Base-by-base conservation (phyloP, 2,113 vertebrate species). In the Pollachius pollachius region DNA sequence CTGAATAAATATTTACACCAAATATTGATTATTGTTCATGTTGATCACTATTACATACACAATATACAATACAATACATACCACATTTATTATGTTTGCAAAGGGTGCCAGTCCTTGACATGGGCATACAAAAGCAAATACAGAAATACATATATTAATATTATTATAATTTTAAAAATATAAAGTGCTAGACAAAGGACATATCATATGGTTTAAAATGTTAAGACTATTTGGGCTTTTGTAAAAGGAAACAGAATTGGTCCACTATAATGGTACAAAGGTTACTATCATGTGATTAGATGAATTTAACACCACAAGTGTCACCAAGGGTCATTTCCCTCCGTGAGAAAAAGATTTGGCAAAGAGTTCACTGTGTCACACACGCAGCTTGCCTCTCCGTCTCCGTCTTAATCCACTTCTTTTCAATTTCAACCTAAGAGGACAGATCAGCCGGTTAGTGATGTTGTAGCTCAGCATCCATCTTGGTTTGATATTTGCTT, bases 371-470 rank as follows among this genome's bases (percentile, higher is more conserved):
- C 78, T 99, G 96, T 68, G 94, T 93, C 57, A 92, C 75, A 52
- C 97, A 99, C 65, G 90, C 92, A 19, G 93, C 89, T 15, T 94
- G 89, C 80, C 86, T 95, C 75, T 92, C 89, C 25, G 92, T 89
- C 77, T 98, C 96, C 25, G 92, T 94, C 69, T 93, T 93, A 82
- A 98, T 96, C 93, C 93, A 94, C 79, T 97, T 98, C 91, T 94
- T 97, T 84, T 99, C 96, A 84, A 99, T 98, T 88, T 98, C 95
- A 88, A 99, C 94, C 97, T 99, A 74, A 65, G 73, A 70, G 18
- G 19, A 34, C 23, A n/a, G 56, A 13, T 21, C 7, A 56, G 19
- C 21, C 54, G n/a, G 5, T 68, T 9, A 68, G 27, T 37, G 15
- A 25, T 62, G 15, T 17, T 3, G 54, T 17, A 17, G 15, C 15